phyloP scores from a whole-genome alignment of 2,113 vertebrate genomes.

The Loxodonta africana region DNA sequence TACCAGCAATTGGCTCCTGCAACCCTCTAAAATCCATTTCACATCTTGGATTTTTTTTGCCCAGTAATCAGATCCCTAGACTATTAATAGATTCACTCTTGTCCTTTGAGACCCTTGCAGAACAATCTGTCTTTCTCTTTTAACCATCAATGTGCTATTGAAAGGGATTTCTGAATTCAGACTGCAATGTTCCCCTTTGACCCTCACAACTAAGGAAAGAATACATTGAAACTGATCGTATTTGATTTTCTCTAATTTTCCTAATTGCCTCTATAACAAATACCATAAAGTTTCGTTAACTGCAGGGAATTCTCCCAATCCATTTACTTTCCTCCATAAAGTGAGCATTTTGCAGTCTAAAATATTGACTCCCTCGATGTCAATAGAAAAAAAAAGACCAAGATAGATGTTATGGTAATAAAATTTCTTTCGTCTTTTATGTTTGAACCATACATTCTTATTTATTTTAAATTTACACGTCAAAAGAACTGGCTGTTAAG shows the following conservation, averaged over 20 bases:
- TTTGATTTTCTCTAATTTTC: conserved; percentile 15
- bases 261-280: background rate
- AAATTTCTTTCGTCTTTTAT: background rate
- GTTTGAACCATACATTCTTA: background rate
- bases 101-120: conserved; percentile 12
- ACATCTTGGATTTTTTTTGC: background rate
- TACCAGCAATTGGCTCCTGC: background rate
- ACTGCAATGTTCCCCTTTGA: background rate
- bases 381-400: conserved; percentile 40
- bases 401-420: background rate
- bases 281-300: conserved; percentile 15
- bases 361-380: background rate
- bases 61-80: conserved; percentile 41
- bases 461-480: background rate
- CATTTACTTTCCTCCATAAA: background rate
- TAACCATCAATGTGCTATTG: background rate
- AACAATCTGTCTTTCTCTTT: background rate
- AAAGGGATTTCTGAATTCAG: conserved; percentile 1
- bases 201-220: background rate
- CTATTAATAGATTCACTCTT: conserved; percentile 56
- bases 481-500: background rate
- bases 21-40: conserved; percentile 43
- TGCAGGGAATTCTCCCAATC: background rate
- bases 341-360: background rate
- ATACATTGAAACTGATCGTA: background rate